Evolutionary conservation across 30 jellyfish, hydroid and myxozoan genomes (phyloP).

Genomic region (Pelagia noctiluca): DNA sequence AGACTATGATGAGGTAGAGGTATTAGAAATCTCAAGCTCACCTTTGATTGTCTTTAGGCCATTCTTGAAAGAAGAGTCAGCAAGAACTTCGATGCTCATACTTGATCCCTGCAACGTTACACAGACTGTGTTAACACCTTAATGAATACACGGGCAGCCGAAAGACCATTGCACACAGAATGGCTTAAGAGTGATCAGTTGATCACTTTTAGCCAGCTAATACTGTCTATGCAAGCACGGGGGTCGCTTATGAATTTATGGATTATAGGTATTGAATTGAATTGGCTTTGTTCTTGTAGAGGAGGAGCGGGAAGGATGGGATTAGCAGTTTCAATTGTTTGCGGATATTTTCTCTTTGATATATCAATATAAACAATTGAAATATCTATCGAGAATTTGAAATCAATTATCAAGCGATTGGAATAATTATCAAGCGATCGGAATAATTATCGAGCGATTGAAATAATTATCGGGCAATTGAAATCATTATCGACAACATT

Average conservation of each 20-base stretch:
- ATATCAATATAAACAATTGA: no score
- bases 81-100: background rate
- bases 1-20: background rate
- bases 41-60: background rate
- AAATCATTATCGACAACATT: background rate
- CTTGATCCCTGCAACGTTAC: background rate
- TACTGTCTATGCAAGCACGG: slow-evolving; percentile 48
- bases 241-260: slow-evolving; percentile 21
- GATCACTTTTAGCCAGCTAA: slow-evolving; percentile 69
- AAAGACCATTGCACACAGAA: slow-evolving; percentile 13
- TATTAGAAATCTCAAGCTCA: background rate
- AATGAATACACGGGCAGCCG: no score
- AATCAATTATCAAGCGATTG: background rate
- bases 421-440: background rate
- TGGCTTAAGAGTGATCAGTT: slow-evolving; percentile 44
- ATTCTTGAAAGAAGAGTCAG: background rate
- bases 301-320: background rate
- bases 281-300: slow-evolving; percentile 10
- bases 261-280: background rate
- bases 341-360: no score
- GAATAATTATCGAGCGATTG: background rate
- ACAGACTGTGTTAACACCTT: no score
- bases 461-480: background rate
- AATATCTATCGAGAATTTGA: no score
- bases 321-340: background rate